These are phyloP conservation scores for Macrobrachium nipponense DNA, from an alignment of 1,140 invertebrate genomes.

Conservation along the genomic window DNA sequence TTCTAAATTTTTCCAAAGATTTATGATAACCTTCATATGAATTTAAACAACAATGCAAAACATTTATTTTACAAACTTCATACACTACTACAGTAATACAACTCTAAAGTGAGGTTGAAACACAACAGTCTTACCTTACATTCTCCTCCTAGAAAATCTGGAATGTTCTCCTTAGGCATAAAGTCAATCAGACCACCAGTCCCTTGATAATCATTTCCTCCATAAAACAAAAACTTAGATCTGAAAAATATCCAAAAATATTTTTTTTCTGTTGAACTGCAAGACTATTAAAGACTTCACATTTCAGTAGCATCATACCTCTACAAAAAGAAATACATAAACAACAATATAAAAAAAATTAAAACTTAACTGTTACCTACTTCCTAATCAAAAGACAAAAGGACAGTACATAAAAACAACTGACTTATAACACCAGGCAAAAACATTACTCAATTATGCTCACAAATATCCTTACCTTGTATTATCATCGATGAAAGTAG, in stretches of 20 bases:
- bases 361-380: neutral
- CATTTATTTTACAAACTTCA: neutral
- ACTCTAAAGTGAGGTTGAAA: neutral
- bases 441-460: neutral
- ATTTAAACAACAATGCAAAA: too few species aligned
- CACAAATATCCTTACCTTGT: constrained; percentile 74
- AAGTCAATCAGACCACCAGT: constrained; percentile 86
- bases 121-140: constrained; percentile 78
- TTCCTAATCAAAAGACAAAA: too few species aligned
- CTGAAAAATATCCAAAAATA: constrained; percentile 18
- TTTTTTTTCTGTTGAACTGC: neutral
- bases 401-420: neutral
- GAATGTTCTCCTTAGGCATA: constrained; percentile 86
- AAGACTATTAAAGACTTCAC: too few species aligned
- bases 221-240: constrained; percentile 94
- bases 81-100: neutral
- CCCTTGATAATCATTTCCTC: constrained; percentile 84
- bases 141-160: constrained; percentile 88
- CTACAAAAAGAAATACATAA: neutral
- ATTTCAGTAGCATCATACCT: too few species aligned
- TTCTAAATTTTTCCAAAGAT: too few species aligned
- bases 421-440: neutral
- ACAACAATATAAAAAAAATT: neutral
- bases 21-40: too few species aligned
- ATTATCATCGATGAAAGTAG: constrained; percentile 97